phyloP scores from a whole-genome alignment of 2,888 invertebrate species.

The Thecocarcelia acutangulata region DNA sequence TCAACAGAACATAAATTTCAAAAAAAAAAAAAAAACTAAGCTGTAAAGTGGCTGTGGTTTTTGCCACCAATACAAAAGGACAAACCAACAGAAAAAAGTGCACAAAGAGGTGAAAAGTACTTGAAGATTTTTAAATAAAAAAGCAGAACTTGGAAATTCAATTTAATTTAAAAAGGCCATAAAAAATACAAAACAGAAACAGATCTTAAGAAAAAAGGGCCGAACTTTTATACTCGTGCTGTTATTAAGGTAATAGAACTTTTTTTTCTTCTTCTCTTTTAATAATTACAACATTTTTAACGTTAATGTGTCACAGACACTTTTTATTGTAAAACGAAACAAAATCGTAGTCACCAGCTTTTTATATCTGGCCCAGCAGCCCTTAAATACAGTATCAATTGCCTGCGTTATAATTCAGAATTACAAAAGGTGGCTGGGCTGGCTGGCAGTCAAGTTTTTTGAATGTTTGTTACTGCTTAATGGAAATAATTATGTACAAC shows the following conservation, averaged over 20 bases:
- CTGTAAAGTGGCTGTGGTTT: slow-evolving; percentile 63
- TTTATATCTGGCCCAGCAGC: slow-evolving; percentile 10
- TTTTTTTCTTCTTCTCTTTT: slow-evolving; percentile 69
- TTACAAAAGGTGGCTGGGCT: slow-evolving; percentile 41
- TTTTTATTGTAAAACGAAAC: slow-evolving; percentile 70
- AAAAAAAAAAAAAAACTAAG: slow-evolving; percentile 13
- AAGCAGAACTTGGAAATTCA: slow-evolving; percentile 52
- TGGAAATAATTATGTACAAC: slow-evolving; percentile 66
- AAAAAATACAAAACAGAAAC: slow-evolving; percentile 37
- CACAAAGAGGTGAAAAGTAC: slow-evolving; percentile 70
- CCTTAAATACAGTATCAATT: slow-evolving; percentile 37
- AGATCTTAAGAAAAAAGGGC: slow-evolving; percentile 1
- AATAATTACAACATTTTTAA: slow-evolving; percentile 62
- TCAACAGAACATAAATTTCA: slow-evolving; percentile 19
- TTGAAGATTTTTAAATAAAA: slow-evolving; percentile 45
- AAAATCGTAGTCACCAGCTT: slow-evolving; percentile 37
- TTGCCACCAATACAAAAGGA: slow-evolving; percentile 37
- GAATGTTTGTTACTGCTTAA: slow-evolving; percentile 48
- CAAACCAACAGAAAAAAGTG: slow-evolving; percentile 44
- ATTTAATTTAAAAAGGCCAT: slow-evolving; percentile 58
- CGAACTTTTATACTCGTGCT: neutral
- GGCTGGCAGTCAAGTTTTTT: neutral
- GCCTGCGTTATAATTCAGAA: slow-evolving; percentile 30
- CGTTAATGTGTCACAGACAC: slow-evolving; percentile 80
- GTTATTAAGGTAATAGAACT: slow-evolving; percentile 31